phyloP scores from a whole-genome alignment of 2,888 invertebrate genomes.

The Athalia rosae region DNA sequence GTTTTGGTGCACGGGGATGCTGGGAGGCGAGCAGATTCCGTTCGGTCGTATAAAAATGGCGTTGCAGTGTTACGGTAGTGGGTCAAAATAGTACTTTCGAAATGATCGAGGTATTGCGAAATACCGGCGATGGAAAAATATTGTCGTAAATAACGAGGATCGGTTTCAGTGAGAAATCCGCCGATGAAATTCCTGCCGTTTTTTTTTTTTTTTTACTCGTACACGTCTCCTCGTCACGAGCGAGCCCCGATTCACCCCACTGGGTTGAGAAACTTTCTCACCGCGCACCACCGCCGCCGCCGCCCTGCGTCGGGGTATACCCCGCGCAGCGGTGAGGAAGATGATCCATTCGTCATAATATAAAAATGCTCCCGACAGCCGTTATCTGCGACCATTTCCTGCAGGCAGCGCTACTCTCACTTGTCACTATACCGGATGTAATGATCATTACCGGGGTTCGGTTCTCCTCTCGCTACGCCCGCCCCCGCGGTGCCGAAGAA shows the following conservation, averaged over 20 bases:
- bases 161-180: not conserved
- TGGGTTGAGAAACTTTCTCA: too few relatives aligned
- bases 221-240: not conserved
- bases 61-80: not conserved
- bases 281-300: too few relatives aligned
- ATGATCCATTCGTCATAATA: conserved; percentile 71
- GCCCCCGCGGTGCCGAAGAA: conserved; percentile 18
- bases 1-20: conserved; percentile 46
- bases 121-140: not conserved
- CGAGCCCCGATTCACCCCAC: too few relatives aligned
- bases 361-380: conserved; percentile 70
- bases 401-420: conserved; percentile 65
- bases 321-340: conserved; percentile 53
- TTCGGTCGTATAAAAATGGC: not conserved
- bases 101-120: not conserved
- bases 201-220: conserved; percentile 9
- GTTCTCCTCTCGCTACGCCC: conserved; percentile 38
- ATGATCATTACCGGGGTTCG: conserved; percentile 69
- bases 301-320: too few relatives aligned
- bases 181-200: conserved; percentile 4
- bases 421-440: conserved; percentile 72
- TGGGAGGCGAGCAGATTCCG: conserved; percentile 38
- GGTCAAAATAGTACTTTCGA: conserved; percentile 3
- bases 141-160: not conserved
- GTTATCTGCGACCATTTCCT: conserved; percentile 72